phyloP scores from a whole-genome alignment of 2,113 vertebrate genomes.

The Epinephelus fuscoguttatus region DNA sequence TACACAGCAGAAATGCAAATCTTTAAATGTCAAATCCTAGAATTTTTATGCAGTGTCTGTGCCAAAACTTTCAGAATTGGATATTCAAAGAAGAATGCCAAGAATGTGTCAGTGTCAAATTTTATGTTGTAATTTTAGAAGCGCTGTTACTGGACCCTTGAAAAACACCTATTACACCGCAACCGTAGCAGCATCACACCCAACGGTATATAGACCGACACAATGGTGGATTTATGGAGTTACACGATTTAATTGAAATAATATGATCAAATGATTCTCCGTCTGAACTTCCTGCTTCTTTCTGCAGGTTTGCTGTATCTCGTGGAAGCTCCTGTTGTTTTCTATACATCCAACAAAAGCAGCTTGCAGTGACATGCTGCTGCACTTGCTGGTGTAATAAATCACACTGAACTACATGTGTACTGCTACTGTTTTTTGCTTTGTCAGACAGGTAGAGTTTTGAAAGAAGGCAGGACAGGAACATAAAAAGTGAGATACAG shows the following conservation, averaged over 20 bases:
- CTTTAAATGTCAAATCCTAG: neutral
- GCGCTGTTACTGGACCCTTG: neutral
- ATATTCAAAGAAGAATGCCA: neutral
- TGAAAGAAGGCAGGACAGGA: neutral
- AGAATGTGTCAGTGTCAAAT: neutral
- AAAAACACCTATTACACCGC: neutral
- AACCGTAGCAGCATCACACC: neutral
- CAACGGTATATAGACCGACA: neutral
- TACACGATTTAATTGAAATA: neutral
- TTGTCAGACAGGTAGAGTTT: neutral
- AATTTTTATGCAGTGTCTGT: neutral
- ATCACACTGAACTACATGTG: neutral
- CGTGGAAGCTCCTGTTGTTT: neutral
- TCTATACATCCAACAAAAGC: constrained; percentile 20
- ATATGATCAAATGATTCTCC: neutral
- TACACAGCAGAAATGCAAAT: neutral
- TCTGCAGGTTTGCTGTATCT: neutral
- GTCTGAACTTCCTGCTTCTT: neutral
- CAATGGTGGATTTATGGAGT: neutral
- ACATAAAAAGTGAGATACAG: neutral
- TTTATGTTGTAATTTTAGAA: neutral
- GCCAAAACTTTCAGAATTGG: neutral
- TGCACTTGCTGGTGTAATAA: constrained; percentile 4
- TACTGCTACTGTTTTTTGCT: neutral
- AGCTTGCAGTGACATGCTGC: constrained; percentile 26